Conservation (phyloP, 2,888 invertebrate species). For the Lampropteryx suffumata region DNA sequence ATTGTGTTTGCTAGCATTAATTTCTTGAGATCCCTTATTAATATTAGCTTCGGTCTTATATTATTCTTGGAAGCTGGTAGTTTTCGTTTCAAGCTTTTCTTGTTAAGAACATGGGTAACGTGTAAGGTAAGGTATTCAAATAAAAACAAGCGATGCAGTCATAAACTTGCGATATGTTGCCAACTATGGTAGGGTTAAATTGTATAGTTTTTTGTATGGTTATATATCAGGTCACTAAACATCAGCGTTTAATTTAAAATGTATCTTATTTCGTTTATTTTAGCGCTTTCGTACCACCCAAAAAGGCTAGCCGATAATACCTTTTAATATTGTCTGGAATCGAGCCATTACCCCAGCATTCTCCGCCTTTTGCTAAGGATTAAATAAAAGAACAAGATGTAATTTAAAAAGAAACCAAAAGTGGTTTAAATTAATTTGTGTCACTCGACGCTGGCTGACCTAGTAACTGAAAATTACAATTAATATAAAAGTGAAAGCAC, state of each 20-base stretch:
- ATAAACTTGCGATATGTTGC: slow-evolving; percentile 44
- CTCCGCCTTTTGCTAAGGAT: too few relatives aligned
- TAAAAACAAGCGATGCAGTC: slow-evolving; percentile 46
- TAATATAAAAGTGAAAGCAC: slow-evolving; percentile 25
- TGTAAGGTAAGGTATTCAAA: slow-evolving; percentile 40
- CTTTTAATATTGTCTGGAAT: too few relatives aligned
- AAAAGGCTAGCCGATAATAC: too few relatives aligned
- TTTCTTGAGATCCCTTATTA: not conserved
- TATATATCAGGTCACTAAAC: slow-evolving; percentile 3
- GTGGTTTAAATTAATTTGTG: not conserved
- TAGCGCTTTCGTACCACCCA: not conserved
- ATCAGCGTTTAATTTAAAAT: not conserved
- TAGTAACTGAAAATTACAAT: slow-evolving; percentile 13
- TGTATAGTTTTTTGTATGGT: slow-evolving; percentile 40
- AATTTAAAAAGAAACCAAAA: not conserved
- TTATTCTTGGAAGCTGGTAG: not conserved
- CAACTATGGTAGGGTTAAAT: slow-evolving; percentile 37
- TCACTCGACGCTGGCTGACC: slow-evolving; percentile 5
- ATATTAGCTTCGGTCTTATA: too few relatives aligned
- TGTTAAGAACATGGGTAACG: slow-evolving; percentile 24
- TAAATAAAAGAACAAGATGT: too few relatives aligned
- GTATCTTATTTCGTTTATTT: not conserved
- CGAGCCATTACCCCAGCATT: too few relatives aligned
- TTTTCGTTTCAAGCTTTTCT: slow-evolving; percentile 28
- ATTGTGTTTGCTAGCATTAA: slow-evolving; percentile 2